phyloP scores from a whole-genome alignment of 2,888 invertebrate species.

The Merodon equestris region DNA sequence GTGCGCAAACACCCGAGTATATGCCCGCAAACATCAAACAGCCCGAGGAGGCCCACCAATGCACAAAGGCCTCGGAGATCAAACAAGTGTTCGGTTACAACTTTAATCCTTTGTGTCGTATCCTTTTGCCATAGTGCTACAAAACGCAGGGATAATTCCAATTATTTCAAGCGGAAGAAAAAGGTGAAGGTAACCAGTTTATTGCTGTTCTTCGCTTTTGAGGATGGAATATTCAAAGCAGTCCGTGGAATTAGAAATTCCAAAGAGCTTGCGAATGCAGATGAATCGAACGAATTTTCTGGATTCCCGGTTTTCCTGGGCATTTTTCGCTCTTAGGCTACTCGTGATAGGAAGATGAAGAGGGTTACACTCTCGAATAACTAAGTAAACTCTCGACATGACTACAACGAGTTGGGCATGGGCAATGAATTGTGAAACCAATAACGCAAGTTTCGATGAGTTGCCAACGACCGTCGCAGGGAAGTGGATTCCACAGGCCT shows the following conservation, averaged over 20 bases:
- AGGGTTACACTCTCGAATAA: conserved; percentile 24
- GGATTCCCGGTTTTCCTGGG: not conserved
- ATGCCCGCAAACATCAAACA: not conserved
- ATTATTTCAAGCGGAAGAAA: conserved; percentile 36
- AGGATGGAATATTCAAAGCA: conserved; percentile 56
- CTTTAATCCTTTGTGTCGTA: conserved; percentile 23
- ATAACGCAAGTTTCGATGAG: conserved; percentile 27
- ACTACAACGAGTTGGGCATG: not conserved
- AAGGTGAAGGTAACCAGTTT: conserved; percentile 21
- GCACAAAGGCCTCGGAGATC: conserved; percentile 14
- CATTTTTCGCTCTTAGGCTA: not conserved
- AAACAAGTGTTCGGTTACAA: conserved; percentile 50
- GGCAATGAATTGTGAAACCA: conserved; percentile 47
- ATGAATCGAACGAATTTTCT: conserved; percentile 47
- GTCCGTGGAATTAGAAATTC: conserved; percentile 47
- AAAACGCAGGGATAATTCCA: conserved; percentile 42
- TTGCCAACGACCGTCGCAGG: not conserved
- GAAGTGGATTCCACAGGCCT: not conserved
- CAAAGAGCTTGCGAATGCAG: conserved; percentile 27
- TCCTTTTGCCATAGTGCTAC: conserved; percentile 17
- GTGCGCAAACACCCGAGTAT: conserved; percentile 11
- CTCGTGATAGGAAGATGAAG: not conserved
- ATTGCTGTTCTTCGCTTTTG: conserved; percentile 10
- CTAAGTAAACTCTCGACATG: conserved; percentile 31
- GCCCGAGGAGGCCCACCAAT: not conserved